These are phyloP conservation scores for Platyscapa corneri DNA, from an alignment of 1,140 invertebrate genomes.

Conservation along the genomic window DNA sequence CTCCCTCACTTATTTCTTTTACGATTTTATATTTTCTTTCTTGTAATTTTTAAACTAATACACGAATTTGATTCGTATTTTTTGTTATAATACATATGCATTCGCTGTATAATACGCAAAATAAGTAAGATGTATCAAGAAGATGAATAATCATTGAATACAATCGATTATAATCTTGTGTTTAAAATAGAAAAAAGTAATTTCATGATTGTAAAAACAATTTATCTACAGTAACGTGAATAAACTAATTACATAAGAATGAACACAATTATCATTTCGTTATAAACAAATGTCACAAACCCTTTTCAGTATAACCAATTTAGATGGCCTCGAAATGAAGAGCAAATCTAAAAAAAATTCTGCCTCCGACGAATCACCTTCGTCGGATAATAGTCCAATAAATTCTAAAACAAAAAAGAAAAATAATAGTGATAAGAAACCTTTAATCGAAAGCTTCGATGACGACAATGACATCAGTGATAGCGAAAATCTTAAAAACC, in stretches of 20 bases:
- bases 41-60: constrained; percentile 26
- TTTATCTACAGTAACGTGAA: constrained; percentile 12
- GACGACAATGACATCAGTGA: constrained; percentile 25
- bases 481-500: constrained; percentile 40
- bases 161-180: constrained; percentile 7
- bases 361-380: neutral
- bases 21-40: constrained; percentile 10
- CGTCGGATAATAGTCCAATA: neutral
- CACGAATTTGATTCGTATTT: neutral
- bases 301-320: constrained; percentile 57
- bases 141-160: neutral
- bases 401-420: constrained; percentile 32
- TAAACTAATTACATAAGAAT: constrained; percentile 31
- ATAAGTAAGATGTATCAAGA: constrained; percentile 31
- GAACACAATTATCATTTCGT: constrained; percentile 14
- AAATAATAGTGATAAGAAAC: constrained; percentile 9
- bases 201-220: constrained; percentile 20
- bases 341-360: constrained; percentile 47
- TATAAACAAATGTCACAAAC: constrained; percentile 35
- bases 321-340: constrained; percentile 52
- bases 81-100: neutral
- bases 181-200: constrained; percentile 23
- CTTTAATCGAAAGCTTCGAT: neutral
- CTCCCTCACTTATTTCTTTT: constrained; percentile 18
- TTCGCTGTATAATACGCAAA: neutral